These are phyloP conservation scores for Pogonus chalceus DNA, from an alignment of 1,140 invertebrate species.

Conservation along the genomic window DNA sequence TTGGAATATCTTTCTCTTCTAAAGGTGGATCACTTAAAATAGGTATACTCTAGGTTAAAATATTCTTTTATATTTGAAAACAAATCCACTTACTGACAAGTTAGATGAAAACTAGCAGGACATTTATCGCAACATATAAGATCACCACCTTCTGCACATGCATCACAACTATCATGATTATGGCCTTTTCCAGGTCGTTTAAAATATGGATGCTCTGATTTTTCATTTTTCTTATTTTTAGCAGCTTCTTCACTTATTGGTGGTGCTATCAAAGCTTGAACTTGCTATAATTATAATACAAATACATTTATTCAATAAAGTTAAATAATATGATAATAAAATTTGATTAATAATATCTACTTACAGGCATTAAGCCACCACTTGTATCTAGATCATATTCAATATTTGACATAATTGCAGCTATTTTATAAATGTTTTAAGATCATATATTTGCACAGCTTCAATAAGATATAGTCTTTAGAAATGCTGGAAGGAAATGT, in stretches of 20 bases:
- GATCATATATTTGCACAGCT: no score
- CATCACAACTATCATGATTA: slow-evolving; percentile 88
- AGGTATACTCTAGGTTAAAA: no score
- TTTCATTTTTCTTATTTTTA: slow-evolving; percentile 51
- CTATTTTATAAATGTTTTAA: no score
- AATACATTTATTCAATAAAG: neutral
- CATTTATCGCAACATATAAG: slow-evolving; percentile 93
- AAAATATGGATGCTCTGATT: slow-evolving; percentile 68
- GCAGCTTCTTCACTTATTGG: slow-evolving; percentile 62
- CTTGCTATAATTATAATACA: slow-evolving; percentile 53
- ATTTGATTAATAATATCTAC: slow-evolving; percentile 21
- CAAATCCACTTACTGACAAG: slow-evolving; percentile 91
- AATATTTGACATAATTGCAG: slow-evolving; percentile 34
- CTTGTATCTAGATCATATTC: slow-evolving; percentile 52
- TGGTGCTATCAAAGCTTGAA: slow-evolving; percentile 76
- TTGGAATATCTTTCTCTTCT: slow-evolving; percentile 78
- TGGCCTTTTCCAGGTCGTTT: slow-evolving; percentile 78
- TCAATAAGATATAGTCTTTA: no score
- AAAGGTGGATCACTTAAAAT: slow-evolving; percentile 74
- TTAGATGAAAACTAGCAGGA: slow-evolving; percentile 87
- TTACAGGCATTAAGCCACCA: slow-evolving; percentile 59
- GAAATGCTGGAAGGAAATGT: no score
- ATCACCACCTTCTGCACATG: slow-evolving; percentile 85
- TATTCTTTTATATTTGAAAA: no score
- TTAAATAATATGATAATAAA: slow-evolving; percentile 12